Evolutionary conservation across 2,888 invertebrate species (phyloP).

Genomic region (Cantharis rufa): DNA sequence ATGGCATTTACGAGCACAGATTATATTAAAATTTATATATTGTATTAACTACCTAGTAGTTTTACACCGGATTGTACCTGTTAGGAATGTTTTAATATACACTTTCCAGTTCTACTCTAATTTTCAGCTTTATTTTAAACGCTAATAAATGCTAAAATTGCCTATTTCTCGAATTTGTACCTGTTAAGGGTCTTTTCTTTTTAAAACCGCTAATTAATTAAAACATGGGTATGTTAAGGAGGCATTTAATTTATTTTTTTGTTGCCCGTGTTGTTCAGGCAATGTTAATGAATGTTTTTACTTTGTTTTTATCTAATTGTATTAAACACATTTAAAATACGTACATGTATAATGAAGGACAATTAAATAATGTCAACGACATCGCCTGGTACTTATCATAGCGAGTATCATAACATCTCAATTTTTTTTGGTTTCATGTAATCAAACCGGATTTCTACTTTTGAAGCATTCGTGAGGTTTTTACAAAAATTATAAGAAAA

Average conservation of each 20-base stretch:
- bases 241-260: neutral
- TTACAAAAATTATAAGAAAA: neutral
- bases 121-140: slow-evolving; percentile 3
- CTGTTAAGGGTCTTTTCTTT: neutral
- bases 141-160: neutral
- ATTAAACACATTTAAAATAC: neutral
- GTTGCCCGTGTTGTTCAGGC: neutral
- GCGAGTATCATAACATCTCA: neutral
- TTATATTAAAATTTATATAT: neutral
- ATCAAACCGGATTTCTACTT: neutral
- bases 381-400: neutral
- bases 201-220: neutral
- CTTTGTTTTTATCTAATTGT: neutral
- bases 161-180: neutral
- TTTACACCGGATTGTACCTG: slow-evolving; percentile 15
- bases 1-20: neutral
- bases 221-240: neutral
- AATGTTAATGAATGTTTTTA: neutral
- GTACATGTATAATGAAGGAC: neutral
- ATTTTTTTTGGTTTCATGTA: neutral
- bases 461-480: neutral
- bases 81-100: slow-evolving; percentile 16
- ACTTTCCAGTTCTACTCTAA: neutral
- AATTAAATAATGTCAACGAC: neutral
- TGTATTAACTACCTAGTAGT: neutral